Evolutionary conservation across 2,888 invertebrate species (phyloP).

Genomic region (Acanthosepion pharaonis): DNA sequence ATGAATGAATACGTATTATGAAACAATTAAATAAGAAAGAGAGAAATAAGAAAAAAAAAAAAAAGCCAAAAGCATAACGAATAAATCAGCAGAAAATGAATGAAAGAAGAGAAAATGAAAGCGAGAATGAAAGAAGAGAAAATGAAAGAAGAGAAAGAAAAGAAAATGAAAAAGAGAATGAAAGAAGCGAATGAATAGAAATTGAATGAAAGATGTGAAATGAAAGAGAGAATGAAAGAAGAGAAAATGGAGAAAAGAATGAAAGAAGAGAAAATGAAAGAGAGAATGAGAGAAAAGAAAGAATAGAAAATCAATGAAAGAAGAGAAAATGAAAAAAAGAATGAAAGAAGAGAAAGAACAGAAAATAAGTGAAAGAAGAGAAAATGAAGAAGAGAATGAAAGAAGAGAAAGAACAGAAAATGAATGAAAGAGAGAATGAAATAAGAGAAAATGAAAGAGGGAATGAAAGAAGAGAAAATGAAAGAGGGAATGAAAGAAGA

Average conservation of each 20-base stretch:
- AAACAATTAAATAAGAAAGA: too few species aligned
- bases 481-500: background rate
- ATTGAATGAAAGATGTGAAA: too few species aligned
- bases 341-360: too few species aligned
- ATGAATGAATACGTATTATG: too few species aligned
- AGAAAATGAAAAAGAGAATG: too few species aligned
- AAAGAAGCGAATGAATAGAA: background rate
- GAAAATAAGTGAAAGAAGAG: background rate
- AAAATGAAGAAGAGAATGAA: background rate
- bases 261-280: background rate
- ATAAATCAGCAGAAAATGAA: background rate
- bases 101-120: background rate
- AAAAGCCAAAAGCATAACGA: too few species aligned
- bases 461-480: too few species aligned
- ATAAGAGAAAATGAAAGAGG: background rate
- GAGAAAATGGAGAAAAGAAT: background rate
- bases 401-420: background rate
- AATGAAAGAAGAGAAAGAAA: too few species aligned
- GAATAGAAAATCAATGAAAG: background rate
- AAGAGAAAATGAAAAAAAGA: too few species aligned
- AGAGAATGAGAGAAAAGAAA: background rate
- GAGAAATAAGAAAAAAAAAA: too few species aligned
- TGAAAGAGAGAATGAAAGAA: background rate
- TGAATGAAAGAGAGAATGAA: background rate
- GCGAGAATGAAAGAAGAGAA: too few species aligned